phyloP scores from a whole-genome alignment of 2,797 vertebrate genomes.

The Cheirogaleus major region DNA sequence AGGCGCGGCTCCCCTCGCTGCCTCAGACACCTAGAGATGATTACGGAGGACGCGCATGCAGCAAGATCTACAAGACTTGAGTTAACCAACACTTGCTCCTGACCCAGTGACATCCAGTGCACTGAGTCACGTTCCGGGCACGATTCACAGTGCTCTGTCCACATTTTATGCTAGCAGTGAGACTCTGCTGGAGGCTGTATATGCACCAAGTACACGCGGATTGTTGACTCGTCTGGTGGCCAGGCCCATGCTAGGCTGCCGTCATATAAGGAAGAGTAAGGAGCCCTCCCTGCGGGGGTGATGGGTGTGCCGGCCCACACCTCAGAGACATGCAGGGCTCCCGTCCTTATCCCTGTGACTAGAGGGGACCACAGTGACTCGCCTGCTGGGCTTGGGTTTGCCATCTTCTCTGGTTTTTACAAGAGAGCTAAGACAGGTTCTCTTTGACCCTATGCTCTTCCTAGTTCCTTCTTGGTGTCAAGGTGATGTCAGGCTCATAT shows the following conservation, averaged over 20 bases:
- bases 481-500: not conserved
- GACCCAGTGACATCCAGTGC: rapidly evolving
- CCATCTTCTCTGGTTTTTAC: not conserved
- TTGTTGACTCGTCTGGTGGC: not conserved
- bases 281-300: not conserved
- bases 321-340: not conserved
- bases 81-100: too few species aligned
- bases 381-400: not conserved
- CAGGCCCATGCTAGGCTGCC: too few species aligned
- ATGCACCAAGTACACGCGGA: not conserved
- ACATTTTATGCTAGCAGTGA: not conserved
- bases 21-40: not conserved
- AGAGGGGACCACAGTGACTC: not conserved
- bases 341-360: not conserved
- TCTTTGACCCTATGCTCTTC: not conserved
- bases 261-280: not conserved
- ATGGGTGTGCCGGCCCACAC: rapidly evolving
- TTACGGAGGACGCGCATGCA: not conserved
- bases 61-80: not conserved
- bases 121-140: not conserved
- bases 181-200: not conserved
- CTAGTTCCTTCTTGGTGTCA: not conserved
- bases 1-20: too few species aligned
- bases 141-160: not conserved
- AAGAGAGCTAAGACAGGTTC: not conserved